Base-by-base conservation (phyloP, 2,797 vertebrate species). In the Limosa lapponica region DNA sequence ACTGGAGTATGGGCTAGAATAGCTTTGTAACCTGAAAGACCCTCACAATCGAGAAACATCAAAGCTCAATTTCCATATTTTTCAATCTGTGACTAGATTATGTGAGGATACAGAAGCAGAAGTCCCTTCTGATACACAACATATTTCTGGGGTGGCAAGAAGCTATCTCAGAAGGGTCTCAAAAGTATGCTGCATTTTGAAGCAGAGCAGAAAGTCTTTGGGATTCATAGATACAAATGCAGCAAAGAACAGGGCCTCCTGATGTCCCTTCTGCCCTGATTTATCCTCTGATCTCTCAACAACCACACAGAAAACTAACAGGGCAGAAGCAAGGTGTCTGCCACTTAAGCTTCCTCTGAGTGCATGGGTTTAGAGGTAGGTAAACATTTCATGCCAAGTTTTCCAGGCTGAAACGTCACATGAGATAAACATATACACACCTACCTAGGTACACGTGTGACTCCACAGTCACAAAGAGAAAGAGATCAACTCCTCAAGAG, bases 31-130 rank as follows among this genome's bases (percentile, higher is more conserved):
- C 8, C 13, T 55, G 13, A 25, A 66, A 89, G 23, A 84, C 13
- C 6, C 36, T 84, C 27, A 65, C 15, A 77, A 39, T 0, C 73
- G 39, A 73, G 32, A 51, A 0, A 4, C 3, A 58, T 2, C 6
- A 49, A 55, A 11, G 54, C 23, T 91, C 8, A 20, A 23, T 48
- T 89, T 77, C 13, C 3, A 2, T 59, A 2, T 59, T 16, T 93
- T 93, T 52, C 16, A 16, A 7, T 37, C 55, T 59, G 16, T 64
- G 48, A 82, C 39, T 10, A 43, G 22, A 32, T 37, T 36, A 66
- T 2, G 3, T 24, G n/a, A 87, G 17, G 18, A 61, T 62, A 73
- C 7, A 11, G 62, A 89, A 84, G 20, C 69, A 66, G 18, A 49
- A 75, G 25, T 49, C 23, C 15, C 19, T 69, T 55, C 19, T 57